Evolutionary conservation across 2,113 vertebrate species (phyloP), one percentile per base, ranked within the genome.

Genomic region (Engraulis encrasicolus): DNA sequence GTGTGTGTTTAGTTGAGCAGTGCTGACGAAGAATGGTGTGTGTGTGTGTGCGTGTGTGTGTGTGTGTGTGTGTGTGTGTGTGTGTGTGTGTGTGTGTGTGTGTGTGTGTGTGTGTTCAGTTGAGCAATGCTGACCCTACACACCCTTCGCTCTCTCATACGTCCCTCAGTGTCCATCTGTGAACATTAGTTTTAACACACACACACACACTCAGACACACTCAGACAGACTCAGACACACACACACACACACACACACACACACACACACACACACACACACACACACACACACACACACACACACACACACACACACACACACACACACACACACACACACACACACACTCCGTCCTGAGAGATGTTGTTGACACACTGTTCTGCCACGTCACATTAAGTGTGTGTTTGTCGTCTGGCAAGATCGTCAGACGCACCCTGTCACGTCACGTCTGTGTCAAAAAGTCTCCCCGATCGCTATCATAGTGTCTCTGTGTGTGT

Each of bases 331-430:
- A 45, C 40, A 45, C 40, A 45, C 40, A 45, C 40, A 45, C n/a
- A 45, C 40, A 45, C 40, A 45, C n/a, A n/a, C 23, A 27, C n/a
- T n/a, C n/a, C n/a, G n/a, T 14, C 58, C 58, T 66, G 58, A 66
- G 58, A 31, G 58, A 66, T 45, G 40, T 45, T 66, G 58, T 31
- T 31, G 58, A 31, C 58, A 66, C 58, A 66, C 23, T 66, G 58
- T 31, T 66, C 23, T 66, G 58, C 58, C 58, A 66, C 58, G 23
- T 66, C 58, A 66, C 23, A 58, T 58, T 58, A 58, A 58, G n/a
- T 20, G 58, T 27, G 23, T 66, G 23, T 31, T 66, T 66, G n/a
- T 31, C 58, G 7, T 66, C 7, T n/a, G 20, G 54, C 4, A 6
- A 6, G 20, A 20, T 5, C 6, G 19, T 58, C 58, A 66, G 58